Percentiles rank a stretch among this genome's conserved stretches.
phyloP scores from a whole-genome alignment of 2,113 vertebrate genomes.

The Cyphomyrus plagiostoma region DNA sequence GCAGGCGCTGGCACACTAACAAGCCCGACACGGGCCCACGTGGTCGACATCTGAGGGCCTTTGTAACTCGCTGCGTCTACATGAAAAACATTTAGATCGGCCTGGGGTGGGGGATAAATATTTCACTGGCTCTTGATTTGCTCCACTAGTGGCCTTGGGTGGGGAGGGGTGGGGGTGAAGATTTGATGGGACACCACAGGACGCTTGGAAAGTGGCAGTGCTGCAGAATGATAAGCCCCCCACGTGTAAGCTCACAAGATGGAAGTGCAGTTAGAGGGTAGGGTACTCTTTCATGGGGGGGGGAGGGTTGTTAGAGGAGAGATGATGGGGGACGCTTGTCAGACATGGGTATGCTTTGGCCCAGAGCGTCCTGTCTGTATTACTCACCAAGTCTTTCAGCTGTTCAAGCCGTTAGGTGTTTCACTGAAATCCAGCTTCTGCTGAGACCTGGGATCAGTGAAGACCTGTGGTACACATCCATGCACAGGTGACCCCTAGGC shows the following conservation, averaged over 20 bases:
- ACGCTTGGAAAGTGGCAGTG: background rate
- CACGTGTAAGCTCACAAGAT: background rate
- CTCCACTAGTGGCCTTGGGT: background rate
- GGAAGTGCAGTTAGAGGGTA: background rate
- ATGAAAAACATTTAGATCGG: slow-evolving; percentile 15
- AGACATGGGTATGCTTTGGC: background rate
- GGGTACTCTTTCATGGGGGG: background rate
- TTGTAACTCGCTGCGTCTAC: slow-evolving; percentile 7
- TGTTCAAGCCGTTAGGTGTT: background rate
- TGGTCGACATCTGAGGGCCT: background rate
- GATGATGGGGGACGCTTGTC: background rate
- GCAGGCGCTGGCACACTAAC: background rate
- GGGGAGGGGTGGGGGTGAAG: background rate
- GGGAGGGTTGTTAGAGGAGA: background rate
- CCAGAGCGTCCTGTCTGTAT: background rate
- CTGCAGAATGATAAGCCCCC: background rate
- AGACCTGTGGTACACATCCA: background rate
- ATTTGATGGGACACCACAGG: background rate
- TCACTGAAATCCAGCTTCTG: background rate
- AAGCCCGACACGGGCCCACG: background rate
- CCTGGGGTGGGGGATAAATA: slow-evolving; percentile 9
- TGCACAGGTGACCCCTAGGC: background rate
- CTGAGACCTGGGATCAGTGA: background rate
- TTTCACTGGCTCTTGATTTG: slow-evolving; percentile 9
- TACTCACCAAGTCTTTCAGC: background rate